Base-by-base conservation (phyloP, 2,888 invertebrate species). In the Sinohyriopsis cumingii region DNA sequence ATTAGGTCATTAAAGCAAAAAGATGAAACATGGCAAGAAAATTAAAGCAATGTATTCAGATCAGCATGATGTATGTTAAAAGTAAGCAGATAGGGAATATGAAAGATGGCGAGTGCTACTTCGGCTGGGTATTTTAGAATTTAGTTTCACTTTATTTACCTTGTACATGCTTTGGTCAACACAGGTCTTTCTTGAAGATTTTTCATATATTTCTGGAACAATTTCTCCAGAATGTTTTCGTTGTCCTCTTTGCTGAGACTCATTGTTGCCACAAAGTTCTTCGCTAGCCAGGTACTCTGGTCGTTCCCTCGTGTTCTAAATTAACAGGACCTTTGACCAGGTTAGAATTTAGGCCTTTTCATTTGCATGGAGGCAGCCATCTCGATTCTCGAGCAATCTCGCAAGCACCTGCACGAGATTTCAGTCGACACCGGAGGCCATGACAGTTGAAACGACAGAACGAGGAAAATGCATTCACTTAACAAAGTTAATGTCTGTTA, bases 121-220 rank as follows among this genome's bases (percentile, higher is more conserved):
- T 45, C 45, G 45, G 12, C 45, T 45, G 9, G 12, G 45, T 45
- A 45, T 12, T 3, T 4, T 25, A 25, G 4, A 25, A 25, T 9
- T 9, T 45, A 45, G 45, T 60, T 22, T 45, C 20, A 61, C 63
- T 12, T 9, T 1, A 59, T 78, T 25, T 66, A 84, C 85, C 82
- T 85, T 60, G 85, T 84, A 59, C 80, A 73, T 9, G 83, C 73
- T 77, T 85, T 86, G 5, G 86, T 85, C n/a, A 85, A 56, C 20
- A 86, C 68, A 15, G 86, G 86, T 66, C 75, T 75, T 24, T 78
- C 72, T 67, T 84, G 80, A 45, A 86, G 63, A 22, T 76, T 67
- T 59, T 77, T 71, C 15, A 79, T 53, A 71, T 86, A 86, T 55
- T 81, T 79, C 54, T 72, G 76, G 12, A 86, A 69, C 7, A 81